Percentiles rank a stretch among this genome's conserved stretches.
Evolutionary conservation across 1,140 invertebrate species (phyloP).

Genomic region (Coptotermes formosanus): DNA sequence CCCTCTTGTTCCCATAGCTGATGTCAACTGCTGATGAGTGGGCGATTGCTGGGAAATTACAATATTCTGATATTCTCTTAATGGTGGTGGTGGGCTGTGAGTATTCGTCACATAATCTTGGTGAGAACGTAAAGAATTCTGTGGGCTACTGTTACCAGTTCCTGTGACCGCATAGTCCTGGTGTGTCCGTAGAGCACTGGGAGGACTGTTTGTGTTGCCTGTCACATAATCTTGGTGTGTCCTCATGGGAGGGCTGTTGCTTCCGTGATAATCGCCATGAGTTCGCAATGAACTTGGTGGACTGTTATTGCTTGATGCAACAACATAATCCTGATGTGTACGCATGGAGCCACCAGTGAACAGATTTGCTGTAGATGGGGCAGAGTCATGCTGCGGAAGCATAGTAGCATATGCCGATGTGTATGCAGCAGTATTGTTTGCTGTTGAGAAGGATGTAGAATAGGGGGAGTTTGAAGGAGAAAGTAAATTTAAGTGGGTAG

Average conservation of each 20-base stretch:
- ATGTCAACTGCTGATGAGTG: not conserved
- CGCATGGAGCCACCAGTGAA: constrained; percentile 21
- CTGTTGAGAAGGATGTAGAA: constrained; percentile 52
- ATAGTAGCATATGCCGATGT: constrained; percentile 44
- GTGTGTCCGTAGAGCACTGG: not conserved
- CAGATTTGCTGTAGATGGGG: constrained; percentile 56
- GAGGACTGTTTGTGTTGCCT: constrained; percentile 21
- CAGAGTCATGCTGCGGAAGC: constrained; percentile 64
- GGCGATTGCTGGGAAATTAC: not conserved
- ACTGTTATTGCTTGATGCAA: not conserved
- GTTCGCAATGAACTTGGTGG: not conserved
- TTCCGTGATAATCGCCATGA: constrained; percentile 19
- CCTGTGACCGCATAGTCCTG: not conserved
- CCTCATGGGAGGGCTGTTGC: not conserved
- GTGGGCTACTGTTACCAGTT: constrained; percentile 10
- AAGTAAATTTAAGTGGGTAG: constrained; percentile 66
- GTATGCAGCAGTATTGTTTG: constrained; percentile 42
- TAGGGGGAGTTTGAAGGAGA: constrained; percentile 68
- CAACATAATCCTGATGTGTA: constrained; percentile 17
- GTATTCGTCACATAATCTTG: constrained; percentile 17
- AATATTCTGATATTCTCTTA: constrained; percentile 17
- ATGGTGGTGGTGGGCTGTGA: not conserved
- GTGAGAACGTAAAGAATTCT: not conserved
- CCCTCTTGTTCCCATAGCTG: not conserved
- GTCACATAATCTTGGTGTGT: constrained; percentile 24